These are phyloP conservation scores for Malurus cyaneus DNA, from an alignment of 2,113 vertebrate genomes.

Conservation along the genomic window DNA sequence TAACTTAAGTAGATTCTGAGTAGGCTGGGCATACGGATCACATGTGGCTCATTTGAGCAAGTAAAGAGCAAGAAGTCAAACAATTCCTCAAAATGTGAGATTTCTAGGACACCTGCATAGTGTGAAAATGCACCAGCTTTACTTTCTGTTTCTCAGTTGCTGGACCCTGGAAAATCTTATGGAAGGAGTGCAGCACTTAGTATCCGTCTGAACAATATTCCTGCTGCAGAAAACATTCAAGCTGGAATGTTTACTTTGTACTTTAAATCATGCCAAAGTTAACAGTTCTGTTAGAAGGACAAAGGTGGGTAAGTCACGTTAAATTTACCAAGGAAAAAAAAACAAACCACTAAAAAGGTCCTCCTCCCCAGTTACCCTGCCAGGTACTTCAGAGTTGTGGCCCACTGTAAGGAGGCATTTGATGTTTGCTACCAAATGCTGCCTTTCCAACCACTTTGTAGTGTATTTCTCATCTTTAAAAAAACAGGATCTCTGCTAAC, in stretches of 20 bases:
- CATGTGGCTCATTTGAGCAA: not conserved
- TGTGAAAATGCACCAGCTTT: not conserved
- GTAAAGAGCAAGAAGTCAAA: not conserved
- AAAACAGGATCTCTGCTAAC: not conserved
- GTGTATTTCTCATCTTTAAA: not conserved
- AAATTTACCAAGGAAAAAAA: not conserved
- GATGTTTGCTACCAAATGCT: not conserved
- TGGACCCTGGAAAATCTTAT: not conserved
- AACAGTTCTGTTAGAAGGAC: not conserved
- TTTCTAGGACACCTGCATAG: not conserved
- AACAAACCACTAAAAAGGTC: not conserved
- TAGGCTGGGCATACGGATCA: not conserved
- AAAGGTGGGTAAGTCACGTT: not conserved
- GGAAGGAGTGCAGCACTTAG: not conserved
- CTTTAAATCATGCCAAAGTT: not conserved
- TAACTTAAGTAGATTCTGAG: not conserved
- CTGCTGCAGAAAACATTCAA: not conserved
- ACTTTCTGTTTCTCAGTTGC: not conserved
- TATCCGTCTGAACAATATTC: not conserved
- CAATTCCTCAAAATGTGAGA: not conserved
- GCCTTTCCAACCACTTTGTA: not conserved
- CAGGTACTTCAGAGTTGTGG: not conserved
- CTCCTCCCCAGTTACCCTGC: not conserved
- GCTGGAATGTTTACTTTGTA: not conserved
- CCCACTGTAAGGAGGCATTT: not conserved